A percentile compares a stretch with the other conserved stretches of the same genome.
Conservation (phyloP, 2,113 vertebrate species). For the Gasterosteus aculeatus region DNA sequence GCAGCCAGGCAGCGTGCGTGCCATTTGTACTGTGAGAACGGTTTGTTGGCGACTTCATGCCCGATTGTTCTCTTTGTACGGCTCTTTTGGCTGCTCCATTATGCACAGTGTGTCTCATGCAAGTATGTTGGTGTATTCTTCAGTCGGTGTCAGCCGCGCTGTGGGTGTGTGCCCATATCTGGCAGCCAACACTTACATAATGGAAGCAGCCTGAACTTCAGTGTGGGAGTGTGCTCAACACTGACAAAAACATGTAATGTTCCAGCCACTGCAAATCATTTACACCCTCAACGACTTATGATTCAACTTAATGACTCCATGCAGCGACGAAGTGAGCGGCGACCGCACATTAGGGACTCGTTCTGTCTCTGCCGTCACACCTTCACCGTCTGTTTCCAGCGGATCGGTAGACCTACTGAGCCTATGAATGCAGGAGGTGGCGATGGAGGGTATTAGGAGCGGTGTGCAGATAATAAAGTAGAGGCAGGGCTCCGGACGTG, state of each 20-base stretch:
- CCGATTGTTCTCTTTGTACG: conserved; percentile 40
- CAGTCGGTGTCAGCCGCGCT: conserved; percentile 42
- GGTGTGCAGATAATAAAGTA: conserved; percentile 15
- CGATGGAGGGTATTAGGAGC: conserved; percentile 5
- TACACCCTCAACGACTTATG: conserved; percentile 37
- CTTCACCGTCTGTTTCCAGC: too few relatives aligned
- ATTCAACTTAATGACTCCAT: conserved; percentile 11
- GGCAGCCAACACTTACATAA: conserved; percentile 71
- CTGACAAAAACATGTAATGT: conserved; percentile 30
- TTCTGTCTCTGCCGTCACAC: not conserved
- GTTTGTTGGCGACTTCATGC: conserved; percentile 15
- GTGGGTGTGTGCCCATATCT: conserved; percentile 67
- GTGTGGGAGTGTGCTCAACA: conserved; percentile 61
- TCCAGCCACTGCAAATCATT: conserved; percentile 48
- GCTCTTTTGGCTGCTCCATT: conserved; percentile 25
- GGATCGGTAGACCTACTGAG: too few relatives aligned
- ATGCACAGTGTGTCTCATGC: conserved; percentile 14
- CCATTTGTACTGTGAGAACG: not conserved
- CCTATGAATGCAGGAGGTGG: too few relatives aligned
- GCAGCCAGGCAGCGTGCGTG: not conserved
- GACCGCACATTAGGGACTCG: not conserved
- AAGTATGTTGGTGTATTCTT: conserved; percentile 44
- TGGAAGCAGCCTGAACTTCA: conserved; percentile 38
- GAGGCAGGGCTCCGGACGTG: conserved; percentile 11
- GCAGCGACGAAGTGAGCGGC: not conserved